phyloP scores from a whole-genome alignment of 2,888 invertebrate species.

The Sinelater perroti region DNA sequence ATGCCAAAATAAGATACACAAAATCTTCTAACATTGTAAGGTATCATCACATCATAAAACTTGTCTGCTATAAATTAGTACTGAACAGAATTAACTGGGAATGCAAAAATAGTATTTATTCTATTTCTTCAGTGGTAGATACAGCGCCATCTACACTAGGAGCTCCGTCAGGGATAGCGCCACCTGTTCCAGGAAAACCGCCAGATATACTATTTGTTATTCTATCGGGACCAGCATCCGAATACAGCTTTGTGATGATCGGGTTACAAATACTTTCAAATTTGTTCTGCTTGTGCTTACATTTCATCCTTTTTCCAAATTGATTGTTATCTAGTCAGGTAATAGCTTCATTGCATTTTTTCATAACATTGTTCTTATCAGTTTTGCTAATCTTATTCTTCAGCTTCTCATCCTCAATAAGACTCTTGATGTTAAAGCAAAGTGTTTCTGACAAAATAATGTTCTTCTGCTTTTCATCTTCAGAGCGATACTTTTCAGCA shows the following conservation, averaged over 20 bases:
- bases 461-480: conserved; percentile 83
- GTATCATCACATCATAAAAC: conserved; percentile 14
- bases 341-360: conserved; percentile 90
- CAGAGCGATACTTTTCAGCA: conserved; percentile 89
- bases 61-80: conserved; percentile 35
- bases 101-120: conserved; percentile 66
- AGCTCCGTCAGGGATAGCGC: conserved; percentile 54
- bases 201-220: conserved; percentile 73
- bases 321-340: conserved; percentile 85
- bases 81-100: conserved; percentile 24
- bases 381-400: conserved; percentile 88
- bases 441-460: conserved; percentile 88
- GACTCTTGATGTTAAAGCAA: conserved; percentile 95
- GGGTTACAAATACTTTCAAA: conserved; percentile 91
- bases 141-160: conserved; percentile 73
- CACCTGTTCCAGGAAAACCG: conserved; percentile 61
- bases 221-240: conserved; percentile 76
- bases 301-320: conserved; percentile 93
- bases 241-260: conserved; percentile 94
- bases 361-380: conserved; percentile 82
- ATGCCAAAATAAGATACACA: conserved; percentile 20
- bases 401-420: conserved; percentile 93
- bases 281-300: conserved; percentile 94
- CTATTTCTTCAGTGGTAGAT: conserved; percentile 93
- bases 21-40: no score